Conservation (phyloP, 2,797 vertebrate species). For the Ataeniobius toweri region DNA sequence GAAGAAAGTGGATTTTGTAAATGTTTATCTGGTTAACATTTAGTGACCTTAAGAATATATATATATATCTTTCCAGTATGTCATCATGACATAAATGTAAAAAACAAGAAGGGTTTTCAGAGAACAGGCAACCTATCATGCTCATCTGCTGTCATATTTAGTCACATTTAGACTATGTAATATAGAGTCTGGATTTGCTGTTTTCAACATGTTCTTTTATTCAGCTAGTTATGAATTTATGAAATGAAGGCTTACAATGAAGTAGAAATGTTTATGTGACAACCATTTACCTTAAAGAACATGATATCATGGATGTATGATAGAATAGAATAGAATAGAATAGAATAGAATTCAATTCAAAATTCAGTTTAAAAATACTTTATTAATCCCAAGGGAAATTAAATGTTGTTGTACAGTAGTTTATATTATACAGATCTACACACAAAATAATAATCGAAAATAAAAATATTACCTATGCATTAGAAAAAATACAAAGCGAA, state of each 20-base stretch:
- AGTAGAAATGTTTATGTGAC: no score
- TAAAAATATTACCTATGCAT: no score
- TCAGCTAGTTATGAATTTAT: not conserved
- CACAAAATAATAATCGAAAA: no score
- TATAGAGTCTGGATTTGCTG: not conserved
- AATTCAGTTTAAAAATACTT: no score
- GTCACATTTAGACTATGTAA: not conserved
- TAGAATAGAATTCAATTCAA: no score
- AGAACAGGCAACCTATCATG: not conserved
- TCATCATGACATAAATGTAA: constrained; percentile 11
- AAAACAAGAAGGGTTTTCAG: not conserved
- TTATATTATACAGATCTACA: no score
- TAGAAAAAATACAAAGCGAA: no score
- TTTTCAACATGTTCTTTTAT: not conserved
- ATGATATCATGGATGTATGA: no score
- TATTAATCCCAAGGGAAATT: no score
- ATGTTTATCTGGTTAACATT: constrained; percentile 56
- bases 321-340: no score
- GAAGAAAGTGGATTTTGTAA: constrained; percentile 50
- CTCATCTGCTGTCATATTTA: constrained; percentile 14
- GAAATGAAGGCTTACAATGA: not conserved
- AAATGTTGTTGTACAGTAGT: no score
- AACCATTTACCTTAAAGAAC: no score
- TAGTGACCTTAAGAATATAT: constrained; percentile 25
- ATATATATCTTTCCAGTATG: not conserved